Conservation (phyloP, 2,797 vertebrate genomes). For the Borostomias antarcticus region DNA sequence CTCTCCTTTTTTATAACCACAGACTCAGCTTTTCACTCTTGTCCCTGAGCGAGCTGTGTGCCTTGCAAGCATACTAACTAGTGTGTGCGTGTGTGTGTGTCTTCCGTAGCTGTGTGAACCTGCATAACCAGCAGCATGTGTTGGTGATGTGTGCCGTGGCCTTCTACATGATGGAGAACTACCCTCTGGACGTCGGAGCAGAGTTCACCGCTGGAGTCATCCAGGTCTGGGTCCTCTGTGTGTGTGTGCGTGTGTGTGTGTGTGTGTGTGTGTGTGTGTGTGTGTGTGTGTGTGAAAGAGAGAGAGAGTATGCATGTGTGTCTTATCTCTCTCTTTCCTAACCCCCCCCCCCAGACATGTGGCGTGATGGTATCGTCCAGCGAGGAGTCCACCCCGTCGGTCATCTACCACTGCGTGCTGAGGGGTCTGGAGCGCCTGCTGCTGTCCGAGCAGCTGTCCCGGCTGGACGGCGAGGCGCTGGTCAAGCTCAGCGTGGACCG, state of each 20-base stretch:
- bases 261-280: background rate
- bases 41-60: no score
- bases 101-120: conserved; percentile 85
- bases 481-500: conserved; percentile 97
- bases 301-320: no score
- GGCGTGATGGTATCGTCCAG: conserved; percentile 93
- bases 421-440: conserved; percentile 94
- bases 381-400: conserved; percentile 92
- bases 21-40: no score
- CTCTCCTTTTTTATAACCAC: no score
- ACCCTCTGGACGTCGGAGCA: conserved; percentile 92
- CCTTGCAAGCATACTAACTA: no score
- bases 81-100: background rate
- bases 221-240: conserved; percentile 77
- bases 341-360: conserved; percentile 79
- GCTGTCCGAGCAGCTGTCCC: conserved; percentile 93
- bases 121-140: conserved; percentile 97
- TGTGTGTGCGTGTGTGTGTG: background rate
- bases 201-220: conserved; percentile 94
- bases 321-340: conserved; percentile 48
- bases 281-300: background rate
- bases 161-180: conserved; percentile 99
- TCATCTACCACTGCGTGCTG: conserved; percentile 94
- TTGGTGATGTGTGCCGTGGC: conserved; percentile 96
- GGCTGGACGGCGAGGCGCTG: conserved; percentile 89